Evolutionary conservation across 2,113 vertebrate genomes (phyloP).

Genomic region (Gulo gulo): DNA sequence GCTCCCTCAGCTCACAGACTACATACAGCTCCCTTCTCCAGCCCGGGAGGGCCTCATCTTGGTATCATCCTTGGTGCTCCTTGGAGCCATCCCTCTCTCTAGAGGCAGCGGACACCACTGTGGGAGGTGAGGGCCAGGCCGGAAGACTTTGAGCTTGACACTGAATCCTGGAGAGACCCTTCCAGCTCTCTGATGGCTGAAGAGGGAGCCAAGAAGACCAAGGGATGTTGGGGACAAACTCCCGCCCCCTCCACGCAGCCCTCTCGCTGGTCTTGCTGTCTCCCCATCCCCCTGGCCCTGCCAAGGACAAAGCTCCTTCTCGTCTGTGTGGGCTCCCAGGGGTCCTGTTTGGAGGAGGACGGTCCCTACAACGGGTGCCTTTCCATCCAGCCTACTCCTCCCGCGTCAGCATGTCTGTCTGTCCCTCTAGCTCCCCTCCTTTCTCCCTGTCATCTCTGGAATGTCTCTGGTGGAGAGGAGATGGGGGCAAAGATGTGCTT

Average conservation of each 20-base stretch:
- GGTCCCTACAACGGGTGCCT: background rate
- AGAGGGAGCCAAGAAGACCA: background rate
- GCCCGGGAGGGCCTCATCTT: slow-evolving; percentile 23
- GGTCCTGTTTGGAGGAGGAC: background rate
- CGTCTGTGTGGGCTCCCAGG: background rate
- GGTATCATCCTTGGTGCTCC: background rate
- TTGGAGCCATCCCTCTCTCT: background rate
- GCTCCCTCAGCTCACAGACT: background rate
- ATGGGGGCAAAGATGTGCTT: slow-evolving; percentile 70
- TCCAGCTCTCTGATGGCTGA: background rate
- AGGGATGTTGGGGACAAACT: background rate
- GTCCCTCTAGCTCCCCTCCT: slow-evolving; percentile 39
- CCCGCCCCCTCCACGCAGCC: background rate
- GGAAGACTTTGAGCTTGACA: background rate
- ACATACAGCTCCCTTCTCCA: slow-evolving; percentile 61
- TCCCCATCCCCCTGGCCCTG: background rate
- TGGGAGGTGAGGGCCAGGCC: background rate
- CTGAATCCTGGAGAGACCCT: background rate
- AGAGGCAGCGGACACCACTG: background rate
- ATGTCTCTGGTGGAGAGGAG: slow-evolving; percentile 58
- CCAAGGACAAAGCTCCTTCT: background rate
- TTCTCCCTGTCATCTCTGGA: slow-evolving; percentile 62
- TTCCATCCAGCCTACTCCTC: background rate
- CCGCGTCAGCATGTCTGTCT: background rate
- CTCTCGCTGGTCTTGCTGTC: rapidly evolving